These are phyloP conservation scores for Syngnathus scovelli DNA, from an alignment of 2,113 vertebrate genomes.

Conservation along the genomic window DNA sequence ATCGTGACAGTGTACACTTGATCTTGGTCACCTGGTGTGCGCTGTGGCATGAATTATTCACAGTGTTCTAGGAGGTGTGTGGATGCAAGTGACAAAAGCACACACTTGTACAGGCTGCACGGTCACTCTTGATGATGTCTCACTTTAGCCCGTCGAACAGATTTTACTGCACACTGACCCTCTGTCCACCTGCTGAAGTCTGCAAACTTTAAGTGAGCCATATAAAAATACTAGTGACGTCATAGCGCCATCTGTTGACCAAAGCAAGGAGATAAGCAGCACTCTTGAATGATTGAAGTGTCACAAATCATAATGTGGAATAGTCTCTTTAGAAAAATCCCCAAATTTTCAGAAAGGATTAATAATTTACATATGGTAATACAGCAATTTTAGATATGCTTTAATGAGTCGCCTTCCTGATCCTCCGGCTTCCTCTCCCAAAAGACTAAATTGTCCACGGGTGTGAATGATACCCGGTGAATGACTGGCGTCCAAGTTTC, in stretches of 20 bases:
- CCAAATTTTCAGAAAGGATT: neutral
- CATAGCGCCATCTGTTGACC: conserved; percentile 66
- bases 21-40: conserved; percentile 36
- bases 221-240: conserved; percentile 33
- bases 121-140: conserved; percentile 45
- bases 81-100: conserved; percentile 29
- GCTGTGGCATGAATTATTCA: conserved; percentile 57
- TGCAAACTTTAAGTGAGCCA: conserved; percentile 4
- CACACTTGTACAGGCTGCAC: conserved; percentile 25
- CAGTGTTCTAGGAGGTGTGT: conserved; percentile 20
- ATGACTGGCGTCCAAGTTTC: too few species aligned
- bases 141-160: conserved; percentile 38
- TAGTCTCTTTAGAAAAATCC: neutral
- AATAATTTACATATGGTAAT: neutral
- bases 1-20: conserved; percentile 49
- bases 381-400: neutral
- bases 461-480: too few species aligned
- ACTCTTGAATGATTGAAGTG: neutral
- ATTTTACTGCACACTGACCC: conserved; percentile 26
- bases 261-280: conserved; percentile 2
- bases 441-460: too few species aligned
- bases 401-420: neutral
- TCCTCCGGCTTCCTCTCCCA: too few species aligned
- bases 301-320: neutral
- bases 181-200: conserved; percentile 22